Evolutionary conservation across 1,140 invertebrate species (phyloP).

Genomic region (Akabosia matsudoensis): DNA sequence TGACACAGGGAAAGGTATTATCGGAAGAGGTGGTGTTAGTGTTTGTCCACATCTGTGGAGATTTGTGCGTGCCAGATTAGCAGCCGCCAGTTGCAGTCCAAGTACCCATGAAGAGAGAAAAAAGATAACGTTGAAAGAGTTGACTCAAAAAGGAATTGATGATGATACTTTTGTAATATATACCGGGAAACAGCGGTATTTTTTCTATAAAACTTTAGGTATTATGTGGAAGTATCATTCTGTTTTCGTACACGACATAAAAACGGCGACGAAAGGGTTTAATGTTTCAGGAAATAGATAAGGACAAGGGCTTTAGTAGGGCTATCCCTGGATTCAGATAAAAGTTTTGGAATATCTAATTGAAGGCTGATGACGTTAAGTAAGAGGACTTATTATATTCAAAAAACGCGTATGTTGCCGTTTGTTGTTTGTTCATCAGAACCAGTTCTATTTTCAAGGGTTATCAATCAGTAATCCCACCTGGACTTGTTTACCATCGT

Average conservation of each 20-base stretch:
- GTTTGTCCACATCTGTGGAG: slow-evolving; percentile 2
- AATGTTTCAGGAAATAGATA: too few species aligned
- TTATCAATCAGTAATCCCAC: neutral
- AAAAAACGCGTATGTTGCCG: neutral
- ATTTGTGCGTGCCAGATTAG: slow-evolving; percentile 14
- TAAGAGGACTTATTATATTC: too few species aligned
- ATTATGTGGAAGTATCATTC: too few species aligned
- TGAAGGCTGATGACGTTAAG: too few species aligned
- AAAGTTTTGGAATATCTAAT: too few species aligned
- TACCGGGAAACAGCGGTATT: neutral
- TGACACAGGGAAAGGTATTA: neutral
- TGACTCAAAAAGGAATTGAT: neutral
- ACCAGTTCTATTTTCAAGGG: neutral
- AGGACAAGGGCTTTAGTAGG: too few species aligned
- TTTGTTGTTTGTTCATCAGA: too few species aligned
- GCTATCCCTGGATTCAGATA: too few species aligned
- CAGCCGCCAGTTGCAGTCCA: slow-evolving; percentile 6
- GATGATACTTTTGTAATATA: neutral
- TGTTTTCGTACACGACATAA: too few species aligned
- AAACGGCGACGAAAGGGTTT: too few species aligned
- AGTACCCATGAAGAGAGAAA: neutral
- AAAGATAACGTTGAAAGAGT: neutral
- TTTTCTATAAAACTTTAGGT: too few species aligned
- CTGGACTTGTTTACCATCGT: neutral
- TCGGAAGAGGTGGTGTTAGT: neutral